These are phyloP conservation scores for Myodes glareolus DNA, from an alignment of 2,113 vertebrate genomes.

Conservation along the genomic window DNA sequence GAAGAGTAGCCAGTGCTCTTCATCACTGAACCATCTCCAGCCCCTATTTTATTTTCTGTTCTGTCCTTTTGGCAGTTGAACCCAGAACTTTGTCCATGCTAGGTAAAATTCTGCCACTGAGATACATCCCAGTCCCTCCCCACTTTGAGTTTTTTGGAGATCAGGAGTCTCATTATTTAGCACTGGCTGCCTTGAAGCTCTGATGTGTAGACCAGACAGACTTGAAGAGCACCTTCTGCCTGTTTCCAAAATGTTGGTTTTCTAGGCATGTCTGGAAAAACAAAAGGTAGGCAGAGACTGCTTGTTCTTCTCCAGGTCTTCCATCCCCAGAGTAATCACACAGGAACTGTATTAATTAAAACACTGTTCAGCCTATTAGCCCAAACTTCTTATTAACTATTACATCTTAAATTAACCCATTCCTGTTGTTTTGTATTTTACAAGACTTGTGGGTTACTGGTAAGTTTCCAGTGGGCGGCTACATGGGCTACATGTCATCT, in stretches of 20 bases:
- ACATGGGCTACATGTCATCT: too few relatives aligned
- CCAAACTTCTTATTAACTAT: too few relatives aligned
- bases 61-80: neutral
- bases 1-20: neutral
- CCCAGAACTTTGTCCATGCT: neutral
- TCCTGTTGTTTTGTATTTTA: too few relatives aligned
- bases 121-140: neutral
- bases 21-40: neutral
- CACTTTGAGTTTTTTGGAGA: neutral
- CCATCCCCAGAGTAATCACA: too few relatives aligned
- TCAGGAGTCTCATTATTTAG: neutral
- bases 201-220: neutral
- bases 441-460: too few relatives aligned
- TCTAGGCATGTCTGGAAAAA: neutral
- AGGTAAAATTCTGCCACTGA: neutral
- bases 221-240: neutral
- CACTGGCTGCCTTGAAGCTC: neutral
- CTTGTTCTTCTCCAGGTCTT: too few relatives aligned
- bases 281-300: too few relatives aligned
- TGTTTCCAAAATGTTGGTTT: neutral
- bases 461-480: too few relatives aligned
- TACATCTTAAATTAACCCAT: too few relatives aligned
- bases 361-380: too few relatives aligned
- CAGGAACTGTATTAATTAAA: too few relatives aligned
- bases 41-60: neutral